phyloP scores from a whole-genome alignment of 2,888 invertebrate genomes.

The Drosophila bunnanda region DNA sequence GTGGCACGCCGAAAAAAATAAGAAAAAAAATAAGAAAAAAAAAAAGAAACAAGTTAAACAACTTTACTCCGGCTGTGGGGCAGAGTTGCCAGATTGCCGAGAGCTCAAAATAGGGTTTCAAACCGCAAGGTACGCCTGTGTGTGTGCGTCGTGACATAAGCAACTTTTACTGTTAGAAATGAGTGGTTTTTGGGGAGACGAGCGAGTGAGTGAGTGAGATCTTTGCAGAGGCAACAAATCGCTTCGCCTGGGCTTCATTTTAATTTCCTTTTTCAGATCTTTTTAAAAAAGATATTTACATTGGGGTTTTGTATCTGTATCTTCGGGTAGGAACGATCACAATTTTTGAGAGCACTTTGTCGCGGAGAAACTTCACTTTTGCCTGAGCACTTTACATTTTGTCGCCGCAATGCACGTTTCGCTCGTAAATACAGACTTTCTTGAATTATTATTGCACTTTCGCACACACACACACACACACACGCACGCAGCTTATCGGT shows the following conservation, averaged over 20 bases:
- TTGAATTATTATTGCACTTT: slow-evolving; percentile 51
- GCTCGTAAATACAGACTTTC: slow-evolving; percentile 66
- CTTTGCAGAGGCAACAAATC: slow-evolving; percentile 17
- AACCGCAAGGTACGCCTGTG: slow-evolving; percentile 24
- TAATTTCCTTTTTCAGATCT: slow-evolving; percentile 10
- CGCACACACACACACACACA: slow-evolving; percentile 5
- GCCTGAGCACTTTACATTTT: slow-evolving; percentile 69
- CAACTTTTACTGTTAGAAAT: slow-evolving; percentile 79
- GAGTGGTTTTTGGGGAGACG: slow-evolving; percentile 42
- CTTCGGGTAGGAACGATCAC: slow-evolving; percentile 7
- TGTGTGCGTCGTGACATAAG: slow-evolving; percentile 69
- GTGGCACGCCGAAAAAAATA: slow-evolving; percentile 74
- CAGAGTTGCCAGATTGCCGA: slow-evolving; percentile 66
- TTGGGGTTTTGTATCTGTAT: slow-evolving; percentile 30
- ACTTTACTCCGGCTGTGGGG: slow-evolving; percentile 58
- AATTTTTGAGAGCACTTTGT: slow-evolving; percentile 25
- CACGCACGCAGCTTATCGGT: slow-evolving; percentile 8
- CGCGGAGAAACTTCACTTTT: slow-evolving; percentile 43
- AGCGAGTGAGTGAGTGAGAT: slow-evolving; percentile 53
- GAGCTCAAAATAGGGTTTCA: slow-evolving; percentile 50
- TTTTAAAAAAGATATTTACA: slow-evolving; percentile 53
- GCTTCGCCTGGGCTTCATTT: slow-evolving; percentile 25
- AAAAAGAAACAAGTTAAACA: slow-evolving; percentile 78
- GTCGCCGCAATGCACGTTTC: slow-evolving; percentile 73
- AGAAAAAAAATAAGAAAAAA: slow-evolving; percentile 59